phyloP scores from a whole-genome alignment of 2,113 vertebrate species.

The Onychorhynchus coronatus region DNA sequence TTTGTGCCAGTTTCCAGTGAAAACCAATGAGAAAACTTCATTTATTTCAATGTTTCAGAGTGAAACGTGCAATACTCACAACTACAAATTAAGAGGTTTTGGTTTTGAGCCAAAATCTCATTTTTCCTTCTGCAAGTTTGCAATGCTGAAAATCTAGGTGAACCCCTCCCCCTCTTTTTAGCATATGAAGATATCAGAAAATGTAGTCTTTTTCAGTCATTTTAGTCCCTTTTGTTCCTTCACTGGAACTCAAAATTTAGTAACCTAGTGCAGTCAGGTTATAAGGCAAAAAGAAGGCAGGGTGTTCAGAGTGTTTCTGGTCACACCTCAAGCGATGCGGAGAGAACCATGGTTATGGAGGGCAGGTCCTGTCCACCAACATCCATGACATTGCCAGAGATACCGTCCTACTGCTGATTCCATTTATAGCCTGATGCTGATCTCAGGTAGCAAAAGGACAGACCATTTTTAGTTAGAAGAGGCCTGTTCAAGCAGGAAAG shows the following conservation, averaged over 20 bases:
- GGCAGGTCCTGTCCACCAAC: background rate
- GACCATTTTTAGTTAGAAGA: background rate
- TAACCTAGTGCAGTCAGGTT: background rate
- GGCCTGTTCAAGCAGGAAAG: background rate
- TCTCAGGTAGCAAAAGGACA: background rate
- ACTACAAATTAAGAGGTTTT: background rate
- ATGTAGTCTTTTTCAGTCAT: background rate
- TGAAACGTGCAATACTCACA: background rate
- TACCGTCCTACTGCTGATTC: background rate
- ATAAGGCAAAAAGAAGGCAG: background rate
- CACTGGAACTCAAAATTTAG: background rate
- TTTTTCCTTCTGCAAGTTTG: background rate
- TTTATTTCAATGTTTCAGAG: background rate
- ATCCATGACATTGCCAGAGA: background rate
- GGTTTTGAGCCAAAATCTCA: background rate
- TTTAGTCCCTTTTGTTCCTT: background rate
- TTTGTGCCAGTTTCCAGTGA: slow-evolving; percentile 5
- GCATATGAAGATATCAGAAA: background rate
- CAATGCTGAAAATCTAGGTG: background rate
- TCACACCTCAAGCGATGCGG: background rate
- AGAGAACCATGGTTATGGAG: background rate
- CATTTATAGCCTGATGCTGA: background rate
- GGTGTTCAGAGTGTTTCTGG: background rate
- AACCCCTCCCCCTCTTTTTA: fast-evolving
- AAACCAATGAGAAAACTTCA: slow-evolving; percentile 9